Base-by-base conservation (phyloP, 2,113 vertebrate genomes). In the Pseudolaguvia tuberculata region DNA sequence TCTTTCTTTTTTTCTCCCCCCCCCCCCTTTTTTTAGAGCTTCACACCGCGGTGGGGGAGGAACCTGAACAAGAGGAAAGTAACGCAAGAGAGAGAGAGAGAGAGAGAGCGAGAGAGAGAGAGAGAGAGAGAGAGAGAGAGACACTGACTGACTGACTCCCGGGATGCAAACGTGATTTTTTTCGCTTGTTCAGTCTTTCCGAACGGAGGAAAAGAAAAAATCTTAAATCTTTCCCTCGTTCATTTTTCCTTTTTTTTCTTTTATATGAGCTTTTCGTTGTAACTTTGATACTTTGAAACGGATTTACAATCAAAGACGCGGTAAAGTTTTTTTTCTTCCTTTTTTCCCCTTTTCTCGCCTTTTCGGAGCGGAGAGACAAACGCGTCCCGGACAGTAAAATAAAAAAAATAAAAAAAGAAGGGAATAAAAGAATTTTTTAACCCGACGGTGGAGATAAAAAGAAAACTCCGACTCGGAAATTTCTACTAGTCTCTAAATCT, bases 41-140 rank as follows among this genome's bases (percentile, higher is more conserved):
- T 68, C 76, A 82, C 78, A 76, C 78, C 75, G 70, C 42, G 29
- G 76, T 76, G 75, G 84, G 85, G 86, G 73, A 74, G 71, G 56
- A 70, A 71, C 72, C 23, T 29, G 55, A 11, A 31, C 47, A 63
- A 58, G 59, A 53, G 59, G 27, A 53, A 18, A 70, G 66, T 71
- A 57, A 47, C 11, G 45, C 17, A 18, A 68, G 71, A 76, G 72
- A 42, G 59, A 59, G 25, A 39, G 29, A 45, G 21, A 29, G 3
- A 61, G 7, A 35, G 31, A 13, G 18, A 63, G n/a, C n/a, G n/a
- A n/a, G n/a, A n/a, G n/a, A n/a, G n/a, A 23, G 9, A 18, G 21
- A 17, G 7, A 48, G 15, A 45, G n/a, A 45, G 61, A n/a, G 59
- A n/a, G n/a, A n/a, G n/a, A n/a, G n/a, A n/a, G n/a, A n/a, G n/a